Evolutionary conservation across 2,888 invertebrate species (phyloP).

Genomic region (Bibio marci): DNA sequence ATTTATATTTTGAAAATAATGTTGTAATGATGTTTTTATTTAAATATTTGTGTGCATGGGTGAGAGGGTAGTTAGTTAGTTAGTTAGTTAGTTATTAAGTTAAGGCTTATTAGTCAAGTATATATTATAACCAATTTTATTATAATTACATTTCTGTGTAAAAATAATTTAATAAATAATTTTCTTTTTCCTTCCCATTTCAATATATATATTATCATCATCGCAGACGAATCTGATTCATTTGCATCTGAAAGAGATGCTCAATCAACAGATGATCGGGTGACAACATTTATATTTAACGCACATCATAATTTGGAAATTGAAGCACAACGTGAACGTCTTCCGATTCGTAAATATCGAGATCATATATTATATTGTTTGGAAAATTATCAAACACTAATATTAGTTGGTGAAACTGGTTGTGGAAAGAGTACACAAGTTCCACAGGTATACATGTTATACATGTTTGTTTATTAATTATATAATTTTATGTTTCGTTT

Average conservation of each 20-base stretch:
- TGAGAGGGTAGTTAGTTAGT: no score
- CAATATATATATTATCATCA: no score
- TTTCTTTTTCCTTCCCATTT: no score
- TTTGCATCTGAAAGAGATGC: constrained; percentile 17
- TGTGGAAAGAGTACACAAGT: constrained; percentile 93
- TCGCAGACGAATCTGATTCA: constrained; percentile 7
- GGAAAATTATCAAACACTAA: constrained; percentile 76
- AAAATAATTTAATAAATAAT: no score
- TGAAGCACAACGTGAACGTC: constrained; percentile 62
- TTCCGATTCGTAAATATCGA: constrained; percentile 75
- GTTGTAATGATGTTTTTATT: no score
- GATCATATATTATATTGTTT: constrained; percentile 79
- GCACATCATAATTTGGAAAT: constrained; percentile 67
- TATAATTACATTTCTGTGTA: no score
- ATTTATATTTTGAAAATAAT: no score
- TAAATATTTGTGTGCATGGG: no score
- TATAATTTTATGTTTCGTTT: constrained; percentile 1
- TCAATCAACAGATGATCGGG: constrained; percentile 17
- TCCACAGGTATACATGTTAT: constrained; percentile 55
- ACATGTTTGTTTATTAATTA: constrained; percentile 1
- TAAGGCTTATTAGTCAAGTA: no score
- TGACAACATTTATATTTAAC: constrained; percentile 65
- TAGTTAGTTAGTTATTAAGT: no score
- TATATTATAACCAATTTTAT: no score
- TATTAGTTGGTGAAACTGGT: constrained; percentile 88